Percentiles rank a stretch among this genome's conserved stretches.
Evolutionary conservation across 2,888 invertebrate genomes (phyloP).

Genomic region (Himalopsyche tibetana): DNA sequence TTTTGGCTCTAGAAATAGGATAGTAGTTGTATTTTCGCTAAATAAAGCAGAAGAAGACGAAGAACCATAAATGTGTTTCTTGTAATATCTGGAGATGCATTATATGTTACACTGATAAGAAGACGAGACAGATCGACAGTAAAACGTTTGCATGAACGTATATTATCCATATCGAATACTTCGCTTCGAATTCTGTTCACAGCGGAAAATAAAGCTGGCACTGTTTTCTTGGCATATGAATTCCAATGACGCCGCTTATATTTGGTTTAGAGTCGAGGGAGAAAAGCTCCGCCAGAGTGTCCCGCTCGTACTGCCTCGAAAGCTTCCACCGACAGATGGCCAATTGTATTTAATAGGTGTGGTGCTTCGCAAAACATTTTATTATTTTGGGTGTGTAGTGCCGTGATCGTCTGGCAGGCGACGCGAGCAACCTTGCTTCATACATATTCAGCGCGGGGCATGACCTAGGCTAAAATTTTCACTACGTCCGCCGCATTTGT

Average conservation of each 20-base stretch:
- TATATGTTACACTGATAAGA: too few relatives aligned
- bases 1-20: too few relatives aligned
- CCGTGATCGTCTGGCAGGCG: constrained; percentile 57
- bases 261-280: constrained; percentile 4
- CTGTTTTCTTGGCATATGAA: constrained; percentile 21
- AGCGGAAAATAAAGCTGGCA: constrained; percentile 1
- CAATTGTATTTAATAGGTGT: constrained; percentile 60
- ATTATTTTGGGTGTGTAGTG: constrained; percentile 61
- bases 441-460: constrained; percentile 66
- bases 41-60: too few relatives aligned
- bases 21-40: too few relatives aligned
- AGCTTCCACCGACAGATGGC: constrained; percentile 54
- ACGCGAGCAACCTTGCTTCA: constrained; percentile 54
- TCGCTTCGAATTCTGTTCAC: background rate
- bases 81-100: too few relatives aligned
- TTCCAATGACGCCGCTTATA: constrained; percentile 24
- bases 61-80: too few relatives aligned
- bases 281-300: background rate
- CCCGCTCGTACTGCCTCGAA: constrained; percentile 12
- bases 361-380: constrained; percentile 59
- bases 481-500: constrained; percentile 66
- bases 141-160: background rate
- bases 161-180: background rate
- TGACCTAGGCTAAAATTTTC: constrained; percentile 66
- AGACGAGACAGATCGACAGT: too few relatives aligned